phyloP scores from a whole-genome alignment of 2,888 invertebrate species.

The Diarsia mendica region DNA sequence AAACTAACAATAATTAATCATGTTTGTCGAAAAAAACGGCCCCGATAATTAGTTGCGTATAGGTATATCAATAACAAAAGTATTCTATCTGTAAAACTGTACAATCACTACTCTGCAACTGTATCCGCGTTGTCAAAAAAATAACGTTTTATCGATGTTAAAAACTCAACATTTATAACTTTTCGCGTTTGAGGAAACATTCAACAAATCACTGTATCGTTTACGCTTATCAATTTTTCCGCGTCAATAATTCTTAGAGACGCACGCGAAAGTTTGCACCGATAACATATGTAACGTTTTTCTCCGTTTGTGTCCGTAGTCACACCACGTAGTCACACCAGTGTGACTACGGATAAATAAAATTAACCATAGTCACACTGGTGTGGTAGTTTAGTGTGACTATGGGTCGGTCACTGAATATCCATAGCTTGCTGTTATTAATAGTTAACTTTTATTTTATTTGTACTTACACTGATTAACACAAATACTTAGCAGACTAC shows the following conservation, averaged over 20 bases:
- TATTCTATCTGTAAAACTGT: constrained; percentile 21
- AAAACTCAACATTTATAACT: constrained; percentile 20
- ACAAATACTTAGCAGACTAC: background rate
- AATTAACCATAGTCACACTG: no score
- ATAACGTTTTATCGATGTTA: constrained; percentile 9
- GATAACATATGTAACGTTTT: background rate
- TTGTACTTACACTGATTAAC: background rate
- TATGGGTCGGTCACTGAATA: no score
- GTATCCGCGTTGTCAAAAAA: constrained; percentile 53
- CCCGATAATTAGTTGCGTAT: constrained; percentile 36
- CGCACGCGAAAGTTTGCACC: background rate
- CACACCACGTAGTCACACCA: no score
- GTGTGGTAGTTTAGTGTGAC: no score
- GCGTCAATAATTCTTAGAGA: constrained; percentile 8
- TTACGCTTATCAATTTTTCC: constrained; percentile 41
- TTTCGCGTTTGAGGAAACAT: constrained; percentile 35
- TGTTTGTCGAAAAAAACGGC: constrained; percentile 31
- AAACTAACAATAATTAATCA: constrained; percentile 45
- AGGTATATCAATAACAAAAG: constrained; percentile 39
- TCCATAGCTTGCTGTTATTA: no score
- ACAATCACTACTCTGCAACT: constrained; percentile 19
- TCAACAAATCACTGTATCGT: constrained; percentile 41
- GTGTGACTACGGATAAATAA: no score
- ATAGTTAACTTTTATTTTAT: background rate
- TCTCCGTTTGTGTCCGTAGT: no score